These are phyloP conservation scores for Platanista minor DNA, from an alignment of 2,113 vertebrate genomes.

Conservation along the genomic window DNA sequence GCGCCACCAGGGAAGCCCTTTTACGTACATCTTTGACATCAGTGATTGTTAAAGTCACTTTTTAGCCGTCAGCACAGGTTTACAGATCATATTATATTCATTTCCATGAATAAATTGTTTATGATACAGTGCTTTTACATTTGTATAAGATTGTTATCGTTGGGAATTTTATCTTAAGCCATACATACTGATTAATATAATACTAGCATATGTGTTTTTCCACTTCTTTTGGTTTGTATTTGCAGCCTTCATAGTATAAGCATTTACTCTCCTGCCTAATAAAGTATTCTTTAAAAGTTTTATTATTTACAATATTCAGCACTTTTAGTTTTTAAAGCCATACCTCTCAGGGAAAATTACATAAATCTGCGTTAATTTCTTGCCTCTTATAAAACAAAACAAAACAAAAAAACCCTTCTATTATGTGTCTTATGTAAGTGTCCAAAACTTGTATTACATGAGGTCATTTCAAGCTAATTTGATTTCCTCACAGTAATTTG, in stretches of 20 bases:
- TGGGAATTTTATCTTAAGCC: background rate
- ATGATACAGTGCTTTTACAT: background rate
- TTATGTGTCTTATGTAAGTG: background rate
- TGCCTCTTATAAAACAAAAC: background rate
- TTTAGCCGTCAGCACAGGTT: background rate
- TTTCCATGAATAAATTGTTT: background rate
- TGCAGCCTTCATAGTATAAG: background rate
- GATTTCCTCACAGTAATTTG: background rate
- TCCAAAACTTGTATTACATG: background rate
- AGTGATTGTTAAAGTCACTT: background rate
- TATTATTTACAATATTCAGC: background rate
- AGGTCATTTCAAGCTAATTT: conserved; percentile 22
- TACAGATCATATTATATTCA: background rate
- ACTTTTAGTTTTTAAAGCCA: conserved; percentile 7
- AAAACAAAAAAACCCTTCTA: background rate
- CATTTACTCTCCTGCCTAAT: background rate
- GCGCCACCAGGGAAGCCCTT: too few species aligned
- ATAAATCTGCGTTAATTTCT: background rate
- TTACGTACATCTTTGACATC: background rate
- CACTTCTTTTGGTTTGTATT: background rate
- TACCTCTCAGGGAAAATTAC: background rate
- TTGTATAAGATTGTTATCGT: background rate
- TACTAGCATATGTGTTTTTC: background rate
- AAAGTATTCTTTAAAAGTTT: background rate
- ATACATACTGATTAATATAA: background rate